phyloP scores from a whole-genome alignment of 2,888 invertebrate species.

The Callinectes sapidus region DNA sequence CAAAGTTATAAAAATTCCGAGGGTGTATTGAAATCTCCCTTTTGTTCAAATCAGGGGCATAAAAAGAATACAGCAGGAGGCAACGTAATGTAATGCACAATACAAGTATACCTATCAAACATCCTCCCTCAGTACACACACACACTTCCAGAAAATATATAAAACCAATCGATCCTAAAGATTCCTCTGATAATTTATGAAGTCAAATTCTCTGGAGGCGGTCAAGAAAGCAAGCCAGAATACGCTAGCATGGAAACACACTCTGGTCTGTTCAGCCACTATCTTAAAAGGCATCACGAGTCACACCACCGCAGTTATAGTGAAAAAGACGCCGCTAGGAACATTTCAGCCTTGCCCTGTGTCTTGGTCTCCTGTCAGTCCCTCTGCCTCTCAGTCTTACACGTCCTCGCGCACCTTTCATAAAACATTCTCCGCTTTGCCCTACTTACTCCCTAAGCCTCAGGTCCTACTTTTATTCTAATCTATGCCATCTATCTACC shows the following conservation, averaged over 20 bases:
- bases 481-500: too few relatives aligned
- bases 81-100: neutral
- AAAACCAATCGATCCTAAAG: neutral
- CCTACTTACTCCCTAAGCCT: neutral
- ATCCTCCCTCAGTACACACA: neutral
- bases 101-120: neutral
- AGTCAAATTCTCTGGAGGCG: neutral
- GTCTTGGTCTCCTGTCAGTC: neutral
- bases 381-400: neutral
- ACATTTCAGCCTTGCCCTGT: neutral
- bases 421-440: neutral
- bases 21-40: too few relatives aligned
- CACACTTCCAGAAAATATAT: too few relatives aligned
- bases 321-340: neutral
- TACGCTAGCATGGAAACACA: slow-evolving; percentile 10
- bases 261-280: neutral
- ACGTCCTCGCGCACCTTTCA: neutral
- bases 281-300: slow-evolving; percentile 13
- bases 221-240: neutral
- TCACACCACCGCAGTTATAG: neutral
- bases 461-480: too few relatives aligned
- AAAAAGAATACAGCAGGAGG: neutral
- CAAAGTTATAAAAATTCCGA: too few relatives aligned
- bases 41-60: too few relatives aligned
- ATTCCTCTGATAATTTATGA: neutral